Conservation (phyloP, 2,113 vertebrate species). For the Prunella himalayana region DNA sequence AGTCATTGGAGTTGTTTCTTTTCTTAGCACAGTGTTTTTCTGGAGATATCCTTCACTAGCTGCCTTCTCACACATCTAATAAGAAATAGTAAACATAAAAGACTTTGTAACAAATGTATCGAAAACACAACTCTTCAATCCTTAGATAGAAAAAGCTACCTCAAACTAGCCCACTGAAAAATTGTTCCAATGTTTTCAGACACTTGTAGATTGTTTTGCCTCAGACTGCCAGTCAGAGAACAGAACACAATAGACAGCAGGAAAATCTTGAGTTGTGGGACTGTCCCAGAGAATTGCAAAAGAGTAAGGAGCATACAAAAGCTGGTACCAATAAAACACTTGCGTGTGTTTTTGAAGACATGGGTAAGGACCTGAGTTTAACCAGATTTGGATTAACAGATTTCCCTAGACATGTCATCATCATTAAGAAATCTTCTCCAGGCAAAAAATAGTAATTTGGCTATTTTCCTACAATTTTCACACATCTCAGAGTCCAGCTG, state of each 20-base stretch:
- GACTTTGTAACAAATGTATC: not conserved
- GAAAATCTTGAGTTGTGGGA: not conserved
- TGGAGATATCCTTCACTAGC: not conserved
- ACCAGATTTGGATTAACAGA: not conserved
- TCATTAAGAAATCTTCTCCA: not conserved
- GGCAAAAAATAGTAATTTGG: not conserved
- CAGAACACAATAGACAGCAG: not conserved
- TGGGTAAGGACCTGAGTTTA: not conserved
- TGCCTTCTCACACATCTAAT: not conserved
- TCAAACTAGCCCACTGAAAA: not conserved
- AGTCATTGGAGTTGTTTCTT: not conserved
- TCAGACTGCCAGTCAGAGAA: not conserved
- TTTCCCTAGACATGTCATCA: constrained; percentile 20
- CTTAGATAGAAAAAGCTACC: not conserved
- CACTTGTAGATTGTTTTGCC: not conserved
- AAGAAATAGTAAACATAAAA: not conserved
- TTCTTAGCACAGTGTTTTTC: not conserved
- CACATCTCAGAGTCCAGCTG: not conserved
- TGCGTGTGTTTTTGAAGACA: not conserved
- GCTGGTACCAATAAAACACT: not conserved
- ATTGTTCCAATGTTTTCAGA: not conserved
- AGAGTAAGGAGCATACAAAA: not conserved
- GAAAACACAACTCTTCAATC: not conserved
- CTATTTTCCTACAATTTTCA: constrained; percentile 3
- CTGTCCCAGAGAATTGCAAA: not conserved